phyloP scores from a whole-genome alignment of 2,113 vertebrate species.

The Chaenocephalus aceratus region DNA sequence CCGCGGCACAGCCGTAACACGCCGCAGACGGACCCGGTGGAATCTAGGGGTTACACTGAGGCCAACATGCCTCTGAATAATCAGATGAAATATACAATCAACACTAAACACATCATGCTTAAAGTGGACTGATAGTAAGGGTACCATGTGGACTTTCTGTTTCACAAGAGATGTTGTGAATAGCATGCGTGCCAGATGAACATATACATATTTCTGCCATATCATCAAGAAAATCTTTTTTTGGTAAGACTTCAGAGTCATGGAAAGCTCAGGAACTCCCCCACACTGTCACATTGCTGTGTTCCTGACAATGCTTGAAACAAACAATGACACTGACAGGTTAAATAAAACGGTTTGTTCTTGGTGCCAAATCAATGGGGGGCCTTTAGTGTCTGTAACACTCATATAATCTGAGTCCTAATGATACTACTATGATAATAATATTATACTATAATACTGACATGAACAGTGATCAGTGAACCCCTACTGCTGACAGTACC shows the following conservation, averaged over 20 bases:
- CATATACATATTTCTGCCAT: not conserved
- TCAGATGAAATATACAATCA: not conserved
- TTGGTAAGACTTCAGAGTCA: not conserved
- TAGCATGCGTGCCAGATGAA: not conserved
- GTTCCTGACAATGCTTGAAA: not conserved
- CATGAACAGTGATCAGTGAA: not conserved
- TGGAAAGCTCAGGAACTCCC: not conserved
- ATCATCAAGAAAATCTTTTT: not conserved
- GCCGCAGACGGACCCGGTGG: too few species aligned
- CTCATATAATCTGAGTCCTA: not conserved
- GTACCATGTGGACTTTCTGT: not conserved
- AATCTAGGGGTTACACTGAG: not conserved
- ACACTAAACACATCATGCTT: not conserved
- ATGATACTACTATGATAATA: not conserved
- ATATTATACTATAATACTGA: not conserved
- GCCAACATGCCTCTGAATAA: not conserved
- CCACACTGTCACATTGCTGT: not conserved
- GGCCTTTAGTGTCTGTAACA: not conserved
- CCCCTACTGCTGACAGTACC: not conserved
- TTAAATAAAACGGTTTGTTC: not conserved
- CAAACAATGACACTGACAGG: not conserved
- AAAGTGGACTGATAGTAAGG: not conserved
- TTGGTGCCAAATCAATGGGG: not conserved
- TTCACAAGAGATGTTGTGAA: not conserved
- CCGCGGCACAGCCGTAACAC: too few species aligned